Evolutionary conservation across 2,797 vertebrate genomes (phyloP).

Genomic region (Phataginus tetradactyla): DNA sequence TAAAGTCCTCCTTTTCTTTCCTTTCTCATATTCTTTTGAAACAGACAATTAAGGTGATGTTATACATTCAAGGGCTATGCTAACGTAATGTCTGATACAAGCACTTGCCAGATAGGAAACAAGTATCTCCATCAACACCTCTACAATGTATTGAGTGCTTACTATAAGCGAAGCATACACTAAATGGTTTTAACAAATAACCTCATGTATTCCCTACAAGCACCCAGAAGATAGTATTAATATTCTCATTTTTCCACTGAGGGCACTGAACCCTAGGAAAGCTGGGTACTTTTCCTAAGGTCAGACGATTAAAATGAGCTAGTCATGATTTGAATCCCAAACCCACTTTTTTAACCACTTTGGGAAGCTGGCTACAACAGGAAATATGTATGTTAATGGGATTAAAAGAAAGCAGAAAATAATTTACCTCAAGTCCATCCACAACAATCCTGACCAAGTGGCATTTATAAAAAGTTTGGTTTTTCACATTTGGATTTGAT

Average conservation of each 20-base stretch:
- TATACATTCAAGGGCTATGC: background rate
- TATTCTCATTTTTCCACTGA: background rate
- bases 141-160: background rate
- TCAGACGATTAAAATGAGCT: background rate
- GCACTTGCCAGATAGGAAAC: background rate
- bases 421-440: background rate
- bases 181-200: background rate
- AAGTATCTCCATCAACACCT: background rate
- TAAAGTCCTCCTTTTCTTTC: background rate
- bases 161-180: background rate
- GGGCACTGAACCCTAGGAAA: background rate
- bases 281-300: background rate
- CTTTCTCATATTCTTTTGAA: background rate
- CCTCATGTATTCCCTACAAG: background rate
- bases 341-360: background rate
- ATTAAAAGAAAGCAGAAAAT: background rate
- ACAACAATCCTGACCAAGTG: background rate
- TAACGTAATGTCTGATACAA: background rate
- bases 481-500: slow-evolving; percentile 27
- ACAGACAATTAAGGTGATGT: background rate
- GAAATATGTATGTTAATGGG: background rate
- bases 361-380: background rate
- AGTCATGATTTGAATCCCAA: slow-evolving; percentile 18
- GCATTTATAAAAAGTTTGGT: background rate
- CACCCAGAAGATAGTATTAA: background rate